These are phyloP conservation scores for Galerucella pusilla DNA, from an alignment of 2,888 invertebrate species.

Conservation along the genomic window DNA sequence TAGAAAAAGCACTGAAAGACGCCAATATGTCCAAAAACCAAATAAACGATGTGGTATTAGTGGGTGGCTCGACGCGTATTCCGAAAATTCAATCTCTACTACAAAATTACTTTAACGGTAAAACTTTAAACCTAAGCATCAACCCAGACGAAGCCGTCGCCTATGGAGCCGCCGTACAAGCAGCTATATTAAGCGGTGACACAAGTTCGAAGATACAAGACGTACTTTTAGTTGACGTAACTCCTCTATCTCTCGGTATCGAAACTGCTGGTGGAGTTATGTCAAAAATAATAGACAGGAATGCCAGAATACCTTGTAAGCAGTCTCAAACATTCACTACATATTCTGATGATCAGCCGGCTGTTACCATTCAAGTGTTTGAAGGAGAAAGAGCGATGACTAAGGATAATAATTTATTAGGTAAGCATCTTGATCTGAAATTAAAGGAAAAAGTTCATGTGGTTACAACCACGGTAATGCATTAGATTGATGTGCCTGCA, in stretches of 20 bases:
- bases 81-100: conserved; percentile 83
- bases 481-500: no score
- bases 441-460: no score
- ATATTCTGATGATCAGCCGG: conserved; percentile 75
- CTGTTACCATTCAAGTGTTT: conserved; percentile 70
- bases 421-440: conserved; percentile 61
- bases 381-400: conserved; percentile 84
- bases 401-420: conserved; percentile 80
- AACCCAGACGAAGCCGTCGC: conserved; percentile 63
- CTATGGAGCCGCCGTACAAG: conserved; percentile 73
- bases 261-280: conserved; percentile 87
- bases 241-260: conserved; percentile 77
- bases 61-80: conserved; percentile 84
- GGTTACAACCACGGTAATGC: no score
- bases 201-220: conserved; percentile 79
- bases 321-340: conserved; percentile 73
- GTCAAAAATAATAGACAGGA: conserved; percentile 78
- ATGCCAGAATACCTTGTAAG: conserved; percentile 75
- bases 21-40: conserved; percentile 81
- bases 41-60: conserved; percentile 83
- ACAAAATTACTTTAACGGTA: conserved; percentile 79
- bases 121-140: conserved; percentile 60
- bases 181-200: conserved; percentile 59
- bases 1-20: conserved; percentile 63
- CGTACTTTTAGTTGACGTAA: conserved; percentile 66